Base-by-base conservation (phyloP, 2,113 vertebrate species). In the Oceanites oceanicus region DNA sequence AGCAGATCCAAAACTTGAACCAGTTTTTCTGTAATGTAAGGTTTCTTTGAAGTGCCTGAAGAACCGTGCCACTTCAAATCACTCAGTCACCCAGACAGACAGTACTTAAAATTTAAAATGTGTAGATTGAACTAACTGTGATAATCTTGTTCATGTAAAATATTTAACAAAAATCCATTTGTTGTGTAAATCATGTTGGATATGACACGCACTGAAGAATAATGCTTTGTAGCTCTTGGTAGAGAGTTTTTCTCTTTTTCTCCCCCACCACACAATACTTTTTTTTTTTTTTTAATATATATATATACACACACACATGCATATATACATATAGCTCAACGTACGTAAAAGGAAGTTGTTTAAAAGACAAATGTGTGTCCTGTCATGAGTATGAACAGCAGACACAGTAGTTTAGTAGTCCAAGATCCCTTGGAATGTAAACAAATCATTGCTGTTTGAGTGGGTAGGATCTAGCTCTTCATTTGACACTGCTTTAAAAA, bases 281-380 rank as follows among this genome's bases (percentile, higher is more conserved):
- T 91, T 78, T 97, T 76, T 76, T 94, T 7, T 91, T n/a, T n/a
- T n/a, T n/a, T n/a, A n/a, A 65, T 92, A 13, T 88, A 56, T 56
- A 77, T 21, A 34, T 25, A 62, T 9, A 40, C 38, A 38, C 38
- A 38, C 38, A 38, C 38, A 38, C 36, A 38, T 18, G 40, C 19
- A 11, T 56, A 66, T 80, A 86, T 90, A 88, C 56, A 88, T 92
- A 92, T 66, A 89, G 74, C 77, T 96, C 95, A 87, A 13, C 91
- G 11, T 97, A 97, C 71, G 92, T 97, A 98, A 97, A 98, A 98
- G 98, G 97, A 98, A 98, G 96, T 96, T 98, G 97, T 98, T 98
- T 96, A 97, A 96, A 97, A 97, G 97, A 98, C 96, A 98, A 88
- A 97, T 98, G 95, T 97, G 90, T 85, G 67, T 97, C 95, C 97